Conservation (phyloP, 2,888 invertebrate genomes). For the Octodonta nipae region DNA sequence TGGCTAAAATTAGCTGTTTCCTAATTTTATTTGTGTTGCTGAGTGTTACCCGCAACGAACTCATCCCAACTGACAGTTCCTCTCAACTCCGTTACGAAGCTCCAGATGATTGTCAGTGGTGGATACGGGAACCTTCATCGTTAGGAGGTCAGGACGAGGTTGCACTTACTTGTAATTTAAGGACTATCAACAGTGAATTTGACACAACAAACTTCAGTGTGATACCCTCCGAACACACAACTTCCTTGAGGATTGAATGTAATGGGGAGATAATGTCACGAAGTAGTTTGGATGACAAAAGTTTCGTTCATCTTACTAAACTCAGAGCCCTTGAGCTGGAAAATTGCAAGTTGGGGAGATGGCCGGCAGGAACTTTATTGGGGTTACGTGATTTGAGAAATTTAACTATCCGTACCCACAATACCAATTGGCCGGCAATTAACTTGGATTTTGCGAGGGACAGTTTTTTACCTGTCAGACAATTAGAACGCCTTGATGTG, state of each 20-base stretch:
- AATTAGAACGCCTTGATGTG: conserved; percentile 71
- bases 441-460: conserved; percentile 69
- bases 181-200: conserved; percentile 76
- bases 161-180: conserved; percentile 62
- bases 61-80: conserved; percentile 26
- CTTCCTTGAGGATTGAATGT: conserved; percentile 64
- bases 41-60: conserved; percentile 11
- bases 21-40: conserved; percentile 10
- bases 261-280: conserved; percentile 68
- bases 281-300: conserved; percentile 61
- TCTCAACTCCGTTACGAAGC: conserved; percentile 55
- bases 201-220: conserved; percentile 80
- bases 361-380: conserved; percentile 65
- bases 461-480: conserved; percentile 62
- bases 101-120: conserved; percentile 76
- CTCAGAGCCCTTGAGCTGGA: conserved; percentile 69
- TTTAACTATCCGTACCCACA: conserved; percentile 72
- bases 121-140: conserved; percentile 48
- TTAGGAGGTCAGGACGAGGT: conserved; percentile 50
- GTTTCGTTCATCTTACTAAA: conserved; percentile 67
- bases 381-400: conserved; percentile 71
- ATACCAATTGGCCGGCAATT: conserved; percentile 71
- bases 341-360: conserved; percentile 74
- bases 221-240: conserved; percentile 71
- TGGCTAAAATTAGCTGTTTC: conserved; percentile 13